Evolutionary conservation across 2,797 vertebrate genomes (phyloP), one percentile per base, ranked within the genome.

Genomic region (Clarias pachynema): DNA sequence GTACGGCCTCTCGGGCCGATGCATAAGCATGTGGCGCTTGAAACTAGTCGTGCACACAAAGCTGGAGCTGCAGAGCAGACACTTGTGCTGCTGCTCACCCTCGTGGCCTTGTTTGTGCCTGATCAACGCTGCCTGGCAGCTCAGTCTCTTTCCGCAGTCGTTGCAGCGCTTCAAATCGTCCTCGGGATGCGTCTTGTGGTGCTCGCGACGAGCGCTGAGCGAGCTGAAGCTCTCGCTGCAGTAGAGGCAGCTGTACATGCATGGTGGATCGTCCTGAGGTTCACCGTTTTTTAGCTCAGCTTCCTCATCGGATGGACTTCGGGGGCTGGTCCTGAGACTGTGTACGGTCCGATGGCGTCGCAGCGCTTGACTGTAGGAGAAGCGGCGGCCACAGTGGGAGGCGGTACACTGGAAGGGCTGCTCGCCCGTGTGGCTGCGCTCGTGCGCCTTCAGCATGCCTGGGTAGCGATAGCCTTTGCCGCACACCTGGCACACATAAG

Each of bases 51-150:
- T 72, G 3, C 89, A 90, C 69, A 88, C 89, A 86, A 95, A 95
- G 59, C 77, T 72, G 69, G 91, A 74, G 81, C 91, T 77, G 26
- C 94, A 95, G 59, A 74, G 89, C 12, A 93, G 84, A 70, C 94
- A 95, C 56, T 88, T 90, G 65, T 87, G 87, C 0, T 88, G 75
- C 0, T 37, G 86, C 9, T 87, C 40, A 1, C 75, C 87, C 0
- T 85, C 18, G 34, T 94, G 94, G 1, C 89, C 94, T 87, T 91
- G 93, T 40, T 93, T 88, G 86, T 95, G 94, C 79, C 93, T 92
- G 53, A 93, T 91, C 37, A 95, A 90, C 0, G 93, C 94, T 0
- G 94, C 94, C 87, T 92, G 93, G 90, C 94, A 93, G n/a, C 91
- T 68, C 14, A 95, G 95, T 0, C 84, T 78, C 26, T 93, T 93